Evolutionary conservation across 2,888 invertebrate genomes (phyloP).

Genomic region (Leuctra nigra): DNA sequence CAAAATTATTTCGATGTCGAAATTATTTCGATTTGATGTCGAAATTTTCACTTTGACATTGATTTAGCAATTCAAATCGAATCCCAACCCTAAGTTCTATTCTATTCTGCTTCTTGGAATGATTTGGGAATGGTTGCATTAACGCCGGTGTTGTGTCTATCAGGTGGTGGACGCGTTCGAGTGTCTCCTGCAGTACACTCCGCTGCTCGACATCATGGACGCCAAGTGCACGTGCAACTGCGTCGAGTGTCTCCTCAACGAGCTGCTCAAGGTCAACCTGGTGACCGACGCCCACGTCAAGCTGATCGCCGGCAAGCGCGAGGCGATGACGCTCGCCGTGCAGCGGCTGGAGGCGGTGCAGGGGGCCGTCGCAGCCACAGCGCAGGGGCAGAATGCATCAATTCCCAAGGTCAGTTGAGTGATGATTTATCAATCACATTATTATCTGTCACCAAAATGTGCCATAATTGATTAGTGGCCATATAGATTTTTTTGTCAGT

Average conservation of each 20-base stretch:
- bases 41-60: too few species aligned
- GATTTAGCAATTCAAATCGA: too few species aligned
- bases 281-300: conserved; percentile 3
- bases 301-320: conserved; percentile 41
- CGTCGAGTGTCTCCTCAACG: conserved; percentile 74
- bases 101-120: too few species aligned
- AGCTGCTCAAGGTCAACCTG: conserved; percentile 60
- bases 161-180: conserved; percentile 80
- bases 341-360: conserved; percentile 53
- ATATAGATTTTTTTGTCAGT: too few species aligned
- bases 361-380: conserved; percentile 35
- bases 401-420: conserved; percentile 70
- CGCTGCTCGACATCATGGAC: conserved; percentile 83
- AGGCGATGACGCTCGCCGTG: conserved; percentile 53
- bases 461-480: too few species aligned
- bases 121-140: too few species aligned
- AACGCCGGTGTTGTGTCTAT: too few species aligned
- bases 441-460: too few species aligned
- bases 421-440: too few species aligned
- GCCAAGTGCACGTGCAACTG: conserved; percentile 84
- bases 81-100: too few species aligned
- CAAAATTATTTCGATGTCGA: too few species aligned
- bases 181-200: conserved; percentile 73
- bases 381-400: conserved; percentile 58
- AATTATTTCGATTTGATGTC: too few species aligned